phyloP scores from a whole-genome alignment of 2,797 vertebrate species.

The Cygnus olor region DNA sequence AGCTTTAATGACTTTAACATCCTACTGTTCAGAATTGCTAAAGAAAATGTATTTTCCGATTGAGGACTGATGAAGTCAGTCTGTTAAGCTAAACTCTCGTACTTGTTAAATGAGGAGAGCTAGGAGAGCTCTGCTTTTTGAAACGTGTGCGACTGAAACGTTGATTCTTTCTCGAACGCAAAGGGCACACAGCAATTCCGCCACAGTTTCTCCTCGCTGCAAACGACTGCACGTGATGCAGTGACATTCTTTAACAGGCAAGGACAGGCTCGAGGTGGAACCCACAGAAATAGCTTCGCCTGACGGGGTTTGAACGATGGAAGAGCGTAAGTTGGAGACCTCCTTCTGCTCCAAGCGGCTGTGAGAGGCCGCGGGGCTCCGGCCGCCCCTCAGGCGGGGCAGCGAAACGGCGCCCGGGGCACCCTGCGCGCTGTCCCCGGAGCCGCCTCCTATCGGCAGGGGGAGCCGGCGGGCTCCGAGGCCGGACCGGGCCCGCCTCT shows the following conservation, averaged over 20 bases:
- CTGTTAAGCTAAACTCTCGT: not conserved
- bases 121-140: not conserved
- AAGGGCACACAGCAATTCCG: fast-evolving
- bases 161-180: not conserved
- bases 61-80: not conserved
- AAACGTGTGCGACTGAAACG: fast-evolving
- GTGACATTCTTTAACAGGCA: not conserved
- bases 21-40: not conserved
- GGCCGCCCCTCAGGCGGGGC: fast-evolving
- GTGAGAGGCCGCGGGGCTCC: fast-evolving
- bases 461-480: not conserved
- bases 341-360: no score
- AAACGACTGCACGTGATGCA: fast-evolving
- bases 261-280: fast-evolving
- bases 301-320: fast-evolving
- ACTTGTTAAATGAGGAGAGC: not conserved
- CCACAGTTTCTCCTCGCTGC: not conserved
- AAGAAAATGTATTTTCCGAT: not conserved
- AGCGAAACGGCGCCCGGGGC: not conserved
- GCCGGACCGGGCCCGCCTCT: no score
- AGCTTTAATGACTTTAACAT: not conserved
- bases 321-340: fast-evolving
- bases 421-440: not conserved
- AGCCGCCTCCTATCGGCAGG: not conserved
- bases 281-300: fast-evolving